These are phyloP conservation scores for Linnaemya vulpina DNA, from an alignment of 2,888 invertebrate genomes.

Conservation along the genomic window DNA sequence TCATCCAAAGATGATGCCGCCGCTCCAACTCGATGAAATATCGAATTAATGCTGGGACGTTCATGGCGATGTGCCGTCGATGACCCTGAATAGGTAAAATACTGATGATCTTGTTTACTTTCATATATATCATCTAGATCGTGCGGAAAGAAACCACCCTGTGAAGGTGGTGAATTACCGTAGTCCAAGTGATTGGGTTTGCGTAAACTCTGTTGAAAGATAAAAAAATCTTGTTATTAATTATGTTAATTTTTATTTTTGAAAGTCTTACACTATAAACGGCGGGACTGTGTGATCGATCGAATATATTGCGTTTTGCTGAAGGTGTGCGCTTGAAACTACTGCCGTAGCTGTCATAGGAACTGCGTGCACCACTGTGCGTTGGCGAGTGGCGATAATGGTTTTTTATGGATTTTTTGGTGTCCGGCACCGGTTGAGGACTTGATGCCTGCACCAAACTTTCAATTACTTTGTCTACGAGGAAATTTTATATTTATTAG, in stretches of 20 bases:
- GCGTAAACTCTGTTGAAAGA: slow-evolving; percentile 78
- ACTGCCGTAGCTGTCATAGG: slow-evolving; percentile 79
- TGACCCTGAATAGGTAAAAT: slow-evolving; percentile 82
- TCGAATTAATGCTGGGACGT: slow-evolving; percentile 81
- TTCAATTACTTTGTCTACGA: slow-evolving; percentile 75
- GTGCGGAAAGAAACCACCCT: slow-evolving; percentile 81
- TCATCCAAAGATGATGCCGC: slow-evolving; percentile 81
- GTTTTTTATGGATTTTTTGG: slow-evolving; percentile 77
- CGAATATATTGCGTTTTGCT: slow-evolving; percentile 78
- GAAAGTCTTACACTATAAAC: slow-evolving; percentile 79
- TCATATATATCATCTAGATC: slow-evolving; percentile 83
- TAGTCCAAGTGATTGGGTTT: slow-evolving; percentile 77
- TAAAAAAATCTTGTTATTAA: background rate
- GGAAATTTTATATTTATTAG: background rate
- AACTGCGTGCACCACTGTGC: slow-evolving; percentile 76
- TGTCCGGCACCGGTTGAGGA: slow-evolving; percentile 82
- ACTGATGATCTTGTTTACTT: slow-evolving; percentile 82
- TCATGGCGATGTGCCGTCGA: slow-evolving; percentile 77
- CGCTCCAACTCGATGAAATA: slow-evolving; percentile 81
- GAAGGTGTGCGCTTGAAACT: slow-evolving; percentile 80
- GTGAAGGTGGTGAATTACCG: slow-evolving; percentile 79
- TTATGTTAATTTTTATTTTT: background rate
- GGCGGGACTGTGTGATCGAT: slow-evolving; percentile 81
- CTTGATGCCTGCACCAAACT: slow-evolving; percentile 78
- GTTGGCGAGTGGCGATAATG: slow-evolving; percentile 80